Evolutionary conservation across 2,113 vertebrate genomes (phyloP).

Genomic region (Stercorarius parasiticus): DNA sequence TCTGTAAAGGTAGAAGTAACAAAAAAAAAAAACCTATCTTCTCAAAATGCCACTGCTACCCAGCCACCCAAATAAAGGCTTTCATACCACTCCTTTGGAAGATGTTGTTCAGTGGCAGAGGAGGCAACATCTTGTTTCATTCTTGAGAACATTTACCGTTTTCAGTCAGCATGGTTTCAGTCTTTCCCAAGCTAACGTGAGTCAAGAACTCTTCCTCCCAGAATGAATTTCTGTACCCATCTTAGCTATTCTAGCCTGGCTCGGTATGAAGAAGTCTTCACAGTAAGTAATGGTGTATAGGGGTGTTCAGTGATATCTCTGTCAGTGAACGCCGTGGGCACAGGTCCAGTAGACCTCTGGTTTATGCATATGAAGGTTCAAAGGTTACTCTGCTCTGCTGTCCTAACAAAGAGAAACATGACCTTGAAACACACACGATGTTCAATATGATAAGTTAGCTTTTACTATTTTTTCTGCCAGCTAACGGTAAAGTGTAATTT

Average conservation of each 20-base stretch:
- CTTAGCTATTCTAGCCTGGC: not conserved
- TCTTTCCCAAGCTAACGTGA: not conserved
- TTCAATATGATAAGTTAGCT: not conserved
- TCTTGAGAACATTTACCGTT: not conserved
- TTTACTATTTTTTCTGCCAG: not conserved
- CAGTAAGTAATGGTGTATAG: not conserved
- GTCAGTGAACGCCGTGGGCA: accelerated
- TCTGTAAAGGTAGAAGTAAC: not conserved
- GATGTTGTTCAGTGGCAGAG: not conserved
- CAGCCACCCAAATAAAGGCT: not conserved
- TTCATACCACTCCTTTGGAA: not conserved
- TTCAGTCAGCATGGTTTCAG: not conserved
- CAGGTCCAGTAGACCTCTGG: not conserved
- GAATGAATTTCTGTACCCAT: not conserved
- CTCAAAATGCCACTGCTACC: not conserved
- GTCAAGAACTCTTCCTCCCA: not conserved
- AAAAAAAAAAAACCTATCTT: not conserved
- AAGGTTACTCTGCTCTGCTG: not conserved
- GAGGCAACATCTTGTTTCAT: not conserved
- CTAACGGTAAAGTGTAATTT: not conserved
- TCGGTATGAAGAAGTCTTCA: not conserved
- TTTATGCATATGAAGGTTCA: not conserved
- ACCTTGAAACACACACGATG: not conserved
- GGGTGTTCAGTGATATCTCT: not conserved
- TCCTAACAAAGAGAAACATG: not conserved